Evolutionary conservation across 2,888 invertebrate species (phyloP).

Genomic region (Euzophera pinguis): DNA sequence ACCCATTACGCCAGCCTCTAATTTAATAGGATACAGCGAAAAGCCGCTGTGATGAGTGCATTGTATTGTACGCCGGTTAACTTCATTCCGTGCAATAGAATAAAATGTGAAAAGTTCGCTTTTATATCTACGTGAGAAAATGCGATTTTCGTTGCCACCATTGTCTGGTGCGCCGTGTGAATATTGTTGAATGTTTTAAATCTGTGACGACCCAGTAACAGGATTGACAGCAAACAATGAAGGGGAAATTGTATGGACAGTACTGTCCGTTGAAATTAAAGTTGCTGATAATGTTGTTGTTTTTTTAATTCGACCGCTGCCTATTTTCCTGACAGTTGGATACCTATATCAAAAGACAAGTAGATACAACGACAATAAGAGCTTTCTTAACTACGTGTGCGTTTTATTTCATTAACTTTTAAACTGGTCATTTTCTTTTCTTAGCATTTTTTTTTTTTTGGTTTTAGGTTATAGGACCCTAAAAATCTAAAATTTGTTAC

Average conservation of each 20-base stretch:
- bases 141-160: constrained; percentile 22
- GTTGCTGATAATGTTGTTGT: not conserved
- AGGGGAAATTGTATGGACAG: constrained; percentile 4
- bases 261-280: constrained; percentile 1
- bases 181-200: constrained; percentile 4
- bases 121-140: constrained; percentile 26
- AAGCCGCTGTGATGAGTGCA: constrained; percentile 42
- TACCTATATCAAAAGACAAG: too few species aligned
- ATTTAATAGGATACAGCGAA: constrained; percentile 39
- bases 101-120: constrained; percentile 24
- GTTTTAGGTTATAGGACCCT: too few species aligned
- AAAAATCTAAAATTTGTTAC: too few species aligned
- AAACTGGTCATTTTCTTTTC: too few species aligned
- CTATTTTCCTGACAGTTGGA: not conserved
- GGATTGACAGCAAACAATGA: constrained; percentile 4
- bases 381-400: too few species aligned
- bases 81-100: constrained; percentile 25
- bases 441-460: too few species aligned
- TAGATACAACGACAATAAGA: too few species aligned
- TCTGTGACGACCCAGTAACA: not conserved
- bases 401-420: too few species aligned
- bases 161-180: constrained; percentile 3
- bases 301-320: not conserved
- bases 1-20: not conserved
- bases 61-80: constrained; percentile 34